Conservation (phyloP, 1,140 invertebrate species). For the Thalassaphorura encarpata region DNA sequence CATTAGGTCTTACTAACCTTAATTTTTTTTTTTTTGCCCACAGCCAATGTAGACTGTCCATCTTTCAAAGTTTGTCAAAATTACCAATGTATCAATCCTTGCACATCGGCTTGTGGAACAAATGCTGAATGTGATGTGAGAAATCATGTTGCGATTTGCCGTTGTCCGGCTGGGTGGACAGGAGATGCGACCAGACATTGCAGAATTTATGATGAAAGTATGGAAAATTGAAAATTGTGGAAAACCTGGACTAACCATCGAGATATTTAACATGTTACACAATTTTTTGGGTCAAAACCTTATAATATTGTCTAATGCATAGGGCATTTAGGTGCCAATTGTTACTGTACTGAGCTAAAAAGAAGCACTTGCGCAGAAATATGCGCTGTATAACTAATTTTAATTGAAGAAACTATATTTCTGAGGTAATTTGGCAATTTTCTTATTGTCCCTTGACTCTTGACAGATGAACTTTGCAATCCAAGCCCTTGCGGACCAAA, state of each 20-base stretch:
- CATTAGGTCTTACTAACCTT: no score
- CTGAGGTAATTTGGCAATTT: no score
- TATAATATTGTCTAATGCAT: no score
- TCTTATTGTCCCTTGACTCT: not conserved
- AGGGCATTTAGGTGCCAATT: no score
- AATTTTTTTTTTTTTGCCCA: conserved; percentile 23
- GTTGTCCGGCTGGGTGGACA: conserved; percentile 36
- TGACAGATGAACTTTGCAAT: conserved; percentile 62
- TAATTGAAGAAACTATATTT: no score
- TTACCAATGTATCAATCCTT: conserved; percentile 41
- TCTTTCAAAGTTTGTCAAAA: conserved; percentile 41
- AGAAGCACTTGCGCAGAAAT: no score
- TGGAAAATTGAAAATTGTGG: conserved; percentile 19
- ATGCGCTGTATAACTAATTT: no score
- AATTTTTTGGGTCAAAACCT: no score
- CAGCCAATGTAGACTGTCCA: conserved; percentile 41
- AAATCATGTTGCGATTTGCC: conserved; percentile 38
- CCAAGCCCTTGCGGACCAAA: conserved; percentile 60
- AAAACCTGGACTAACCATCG: not conserved
- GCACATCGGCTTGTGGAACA: conserved; percentile 40
- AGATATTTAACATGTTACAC: not conserved
- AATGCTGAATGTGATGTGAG: conserved; percentile 40
- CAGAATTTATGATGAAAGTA: conserved; percentile 51
- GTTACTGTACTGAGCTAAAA: no score
- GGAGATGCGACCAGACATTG: conserved; percentile 48